Base-by-base conservation (phyloP, 1,140 invertebrate species). In the Hormaphis cornu region DNA sequence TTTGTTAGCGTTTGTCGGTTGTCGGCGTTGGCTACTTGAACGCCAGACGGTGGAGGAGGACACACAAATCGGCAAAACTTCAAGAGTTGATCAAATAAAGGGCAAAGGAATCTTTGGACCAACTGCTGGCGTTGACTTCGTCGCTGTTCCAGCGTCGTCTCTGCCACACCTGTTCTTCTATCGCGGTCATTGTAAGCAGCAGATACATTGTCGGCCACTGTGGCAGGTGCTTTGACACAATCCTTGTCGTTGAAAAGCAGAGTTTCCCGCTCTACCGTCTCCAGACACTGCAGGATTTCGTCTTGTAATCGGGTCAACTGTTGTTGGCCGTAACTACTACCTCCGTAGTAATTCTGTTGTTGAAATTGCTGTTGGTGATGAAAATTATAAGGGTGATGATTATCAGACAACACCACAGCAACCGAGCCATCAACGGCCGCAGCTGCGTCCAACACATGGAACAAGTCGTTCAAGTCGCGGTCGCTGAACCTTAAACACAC, bases 221-320 rank as follows among this genome's bases (percentile, higher is more conserved):
- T n/a, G n/a, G n/a, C n/a, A n/a, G n/a, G n/a, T 2, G n/a, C 0
- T 7, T 6, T 40, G 8, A 1, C 4, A 56, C 20, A 56, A 14
- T 56, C 54, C 0, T 24, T 20, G 24, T 24, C 79, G 70, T 88
- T 80, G 73, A 46, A 20, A 20, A 46, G 3, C 26, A 66, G 7
- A 4, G 44, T 50, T 75, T 85, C 86, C 78, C 90, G 89, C 76
- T 90, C 86, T 48, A 94, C 79, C 50, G 88, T 81, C 72, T 91
- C 88, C 79, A 93, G 86, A 58, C 88, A 86, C 75, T 89, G 85
- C 9, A 93, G 79, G 33, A 91, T 83, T 56, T 88, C 86, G 75
- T 92, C 89, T 79, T 94, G 91, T 69, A 94, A 79, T n/a, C 88
- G 87, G 2, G 88, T 91, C 24, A 92, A 79, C 69, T 58, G 54